Base-by-base conservation (phyloP, 2,888 invertebrate genomes). In the Athrips mouffetella region DNA sequence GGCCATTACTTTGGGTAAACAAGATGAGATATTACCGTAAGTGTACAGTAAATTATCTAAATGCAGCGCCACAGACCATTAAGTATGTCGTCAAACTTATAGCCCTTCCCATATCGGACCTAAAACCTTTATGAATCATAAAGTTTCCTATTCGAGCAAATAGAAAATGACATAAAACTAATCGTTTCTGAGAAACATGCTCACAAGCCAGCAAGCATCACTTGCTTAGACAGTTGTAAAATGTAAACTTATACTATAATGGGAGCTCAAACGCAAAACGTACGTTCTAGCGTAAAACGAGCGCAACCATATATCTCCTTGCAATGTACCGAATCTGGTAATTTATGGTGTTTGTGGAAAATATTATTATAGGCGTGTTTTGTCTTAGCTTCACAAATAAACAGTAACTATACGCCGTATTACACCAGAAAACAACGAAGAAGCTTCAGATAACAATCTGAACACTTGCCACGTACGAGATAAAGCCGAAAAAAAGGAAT, bases 381-480 rank as follows among this genome's bases (percentile, higher is more conserved):
- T 44, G 50, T 47, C 27, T 46, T 13, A 37, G 45, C n/a, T n/a
- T 4, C 23, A n/a, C 33, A 25, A n/a, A 39, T 25, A 42, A 50
- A 45, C 39, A 30, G 50, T 33, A 45, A 48, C 48, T 47, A 35
- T 27, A 31, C 37, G 29, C 25, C 39, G 10, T 40, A 45, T 51
- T 45, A 31, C 48, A 13, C 31, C 21, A n/a, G 33, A 48, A 51
- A 51, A 51, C 48, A 51, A 45, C 45, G 37, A 45, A 25, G 30
- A 18, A 45, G 41, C 55, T 56, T 51, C 50, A 58, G 53, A 60
- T 57, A 59, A 53, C 59, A 57, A 60, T 63, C 58, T 49, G 31
- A 58, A 62, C 59, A 59, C 58, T 62, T 45, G 55, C 60, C 60
- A 55, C 59, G 59, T 60, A 57, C 53, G 33, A 55, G 20, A 53